These are phyloP conservation scores for Phyto melanocephala DNA, from an alignment of 2,888 invertebrate species.

Conservation along the genomic window DNA sequence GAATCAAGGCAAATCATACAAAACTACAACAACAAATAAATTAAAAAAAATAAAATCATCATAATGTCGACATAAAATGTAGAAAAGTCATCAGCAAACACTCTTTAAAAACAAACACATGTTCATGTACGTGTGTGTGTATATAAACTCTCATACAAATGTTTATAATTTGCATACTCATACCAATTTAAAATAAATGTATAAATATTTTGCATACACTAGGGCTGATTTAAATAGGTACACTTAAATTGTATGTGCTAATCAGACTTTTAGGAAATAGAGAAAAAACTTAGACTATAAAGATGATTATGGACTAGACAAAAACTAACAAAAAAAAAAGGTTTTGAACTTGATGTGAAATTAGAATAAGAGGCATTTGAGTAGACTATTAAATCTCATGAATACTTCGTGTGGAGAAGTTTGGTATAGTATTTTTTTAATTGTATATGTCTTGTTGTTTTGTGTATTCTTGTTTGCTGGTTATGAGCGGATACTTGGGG, in stretches of 20 bases:
- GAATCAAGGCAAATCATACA: slow-evolving; percentile 16
- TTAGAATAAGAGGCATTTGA: no score
- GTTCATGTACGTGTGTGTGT: neutral
- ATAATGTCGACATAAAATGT: slow-evolving; percentile 12
- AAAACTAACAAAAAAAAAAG: no score
- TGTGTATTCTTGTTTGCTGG: no score
- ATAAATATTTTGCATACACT: neutral
- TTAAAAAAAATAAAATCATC: neutral
- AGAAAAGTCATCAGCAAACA: slow-evolving; percentile 45
- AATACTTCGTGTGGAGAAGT: no score
- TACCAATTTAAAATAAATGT: slow-evolving; percentile 3
- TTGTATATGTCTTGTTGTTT: no score
- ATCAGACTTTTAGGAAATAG: neutral
- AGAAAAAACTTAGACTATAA: neutral
- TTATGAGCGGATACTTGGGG: no score
- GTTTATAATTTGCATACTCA: slow-evolving; percentile 44
- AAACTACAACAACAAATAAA: slow-evolving; percentile 5
- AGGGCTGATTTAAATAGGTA: neutral
- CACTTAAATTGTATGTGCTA: neutral
- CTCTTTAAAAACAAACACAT: neutral
- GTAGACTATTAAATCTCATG: no score
- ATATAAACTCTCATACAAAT: slow-evolving; percentile 16
- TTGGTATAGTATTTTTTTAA: no score
- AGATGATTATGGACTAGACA: neutral
- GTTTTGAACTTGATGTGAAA: no score